Percentiles rank a stretch among this genome's conserved stretches.
Evolutionary conservation across 2,888 invertebrate species (phyloP).

Genomic region (Dione vanillae): DNA sequence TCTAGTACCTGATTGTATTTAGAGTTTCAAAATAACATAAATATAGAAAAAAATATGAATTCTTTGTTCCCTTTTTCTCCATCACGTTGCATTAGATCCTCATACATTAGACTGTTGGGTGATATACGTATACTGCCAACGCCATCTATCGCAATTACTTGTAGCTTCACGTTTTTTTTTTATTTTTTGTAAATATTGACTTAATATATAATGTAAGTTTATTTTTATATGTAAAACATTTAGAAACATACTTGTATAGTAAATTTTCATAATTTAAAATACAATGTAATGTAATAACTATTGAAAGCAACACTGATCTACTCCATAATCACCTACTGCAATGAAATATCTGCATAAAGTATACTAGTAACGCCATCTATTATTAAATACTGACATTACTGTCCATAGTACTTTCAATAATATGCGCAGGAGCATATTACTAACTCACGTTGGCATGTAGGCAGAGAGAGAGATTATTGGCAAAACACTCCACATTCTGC

Average conservation of each 20-base stretch:
- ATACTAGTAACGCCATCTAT: neutral
- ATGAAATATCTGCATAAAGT: neutral
- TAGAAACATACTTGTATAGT: too few relatives aligned
- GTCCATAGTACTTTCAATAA: neutral
- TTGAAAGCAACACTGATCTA: neutral
- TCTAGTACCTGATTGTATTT: neutral
- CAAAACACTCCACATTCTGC: too few relatives aligned
- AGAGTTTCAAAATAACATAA: neutral
- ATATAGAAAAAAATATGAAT: neutral
- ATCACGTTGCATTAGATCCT: too few relatives aligned
- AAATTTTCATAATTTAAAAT: too few relatives aligned
- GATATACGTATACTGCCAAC: neutral
- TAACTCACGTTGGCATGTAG: too few relatives aligned
- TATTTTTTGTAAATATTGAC: conserved; percentile 7
- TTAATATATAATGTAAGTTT: too few relatives aligned
- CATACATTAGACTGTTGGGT: too few relatives aligned
- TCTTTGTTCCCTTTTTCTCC: neutral
- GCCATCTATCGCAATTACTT: conserved; percentile 2
- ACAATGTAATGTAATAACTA: too few relatives aligned
- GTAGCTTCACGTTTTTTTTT: too few relatives aligned
- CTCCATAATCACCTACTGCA: neutral
- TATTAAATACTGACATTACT: neutral
- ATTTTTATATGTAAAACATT: too few relatives aligned
- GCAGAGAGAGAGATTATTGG: too few relatives aligned
- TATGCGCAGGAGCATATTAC: neutral